Percentiles rank a stretch among this genome's conserved stretches.
phyloP scores from a whole-genome alignment of 2,797 vertebrate species.

The Jordanella pulchra region DNA sequence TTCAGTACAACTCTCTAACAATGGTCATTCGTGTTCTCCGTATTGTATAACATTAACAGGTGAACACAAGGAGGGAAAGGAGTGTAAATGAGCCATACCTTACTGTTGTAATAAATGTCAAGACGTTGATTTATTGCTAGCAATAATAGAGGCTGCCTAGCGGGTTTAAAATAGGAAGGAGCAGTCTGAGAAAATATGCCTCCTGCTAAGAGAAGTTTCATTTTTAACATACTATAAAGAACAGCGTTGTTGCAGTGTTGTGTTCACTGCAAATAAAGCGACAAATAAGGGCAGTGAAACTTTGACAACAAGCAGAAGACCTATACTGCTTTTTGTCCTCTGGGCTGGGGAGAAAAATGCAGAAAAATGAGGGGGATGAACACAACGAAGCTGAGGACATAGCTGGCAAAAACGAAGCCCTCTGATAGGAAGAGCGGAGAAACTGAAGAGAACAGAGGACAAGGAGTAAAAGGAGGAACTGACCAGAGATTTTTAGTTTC shows the following conservation, averaged over 20 bases:
- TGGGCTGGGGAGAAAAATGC: conserved; percentile 9
- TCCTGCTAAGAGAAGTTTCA: conserved; percentile 1
- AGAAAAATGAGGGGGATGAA: conserved; percentile 11
- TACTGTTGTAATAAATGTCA: conserved; percentile 31
- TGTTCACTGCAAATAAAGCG: not conserved
- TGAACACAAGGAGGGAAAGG: conserved; percentile 5
- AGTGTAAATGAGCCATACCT: conserved; percentile 14
- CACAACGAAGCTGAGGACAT: conserved; percentile 10
- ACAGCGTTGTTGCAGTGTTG: not conserved
- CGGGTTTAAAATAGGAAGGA: conserved; percentile 19
- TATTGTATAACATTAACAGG: conserved; percentile 7
- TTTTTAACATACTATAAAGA: conserved; percentile 3
- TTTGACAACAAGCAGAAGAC: not conserved
- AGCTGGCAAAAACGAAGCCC: conserved; percentile 8
- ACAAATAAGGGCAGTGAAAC: not conserved
- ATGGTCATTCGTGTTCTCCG: not conserved
- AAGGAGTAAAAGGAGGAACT: conserved; percentile 31
- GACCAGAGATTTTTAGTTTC: conserved; percentile 17
- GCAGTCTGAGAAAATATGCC: not conserved
- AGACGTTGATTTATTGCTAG: conserved; percentile 33
- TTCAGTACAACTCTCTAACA: conserved; percentile 7
- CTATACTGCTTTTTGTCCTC: not conserved
- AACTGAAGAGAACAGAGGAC: conserved; percentile 16
- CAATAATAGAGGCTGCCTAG: conserved; percentile 36
- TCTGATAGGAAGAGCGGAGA: conserved; percentile 10